Conservation (phyloP, 1,140 invertebrate species). For the Drosophila rhopaloa region DNA sequence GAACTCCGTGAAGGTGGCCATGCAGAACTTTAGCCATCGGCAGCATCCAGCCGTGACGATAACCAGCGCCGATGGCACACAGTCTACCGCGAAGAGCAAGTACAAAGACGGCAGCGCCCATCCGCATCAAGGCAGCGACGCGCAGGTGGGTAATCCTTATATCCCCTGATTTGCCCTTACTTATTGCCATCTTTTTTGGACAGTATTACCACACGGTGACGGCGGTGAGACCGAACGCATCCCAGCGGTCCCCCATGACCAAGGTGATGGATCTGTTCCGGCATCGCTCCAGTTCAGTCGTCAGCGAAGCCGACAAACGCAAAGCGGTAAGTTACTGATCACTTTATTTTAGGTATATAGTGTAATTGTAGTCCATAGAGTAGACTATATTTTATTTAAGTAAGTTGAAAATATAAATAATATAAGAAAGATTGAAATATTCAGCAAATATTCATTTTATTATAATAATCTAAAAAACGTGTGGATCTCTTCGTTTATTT, state of each 20-base stretch:
- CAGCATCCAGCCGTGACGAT: slow-evolving; percentile 84
- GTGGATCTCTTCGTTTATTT: too few relatives aligned
- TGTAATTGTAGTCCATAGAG: too few relatives aligned
- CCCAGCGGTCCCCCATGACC: slow-evolving; percentile 89
- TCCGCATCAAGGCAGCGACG: slow-evolving; percentile 86
- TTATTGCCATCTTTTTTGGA: background rate
- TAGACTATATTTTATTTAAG: too few relatives aligned
- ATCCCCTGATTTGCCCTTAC: background rate
- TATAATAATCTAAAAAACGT: too few relatives aligned
- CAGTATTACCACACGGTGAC: slow-evolving; percentile 89
- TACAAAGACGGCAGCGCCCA: slow-evolving; percentile 88
- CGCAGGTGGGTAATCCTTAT: slow-evolving; percentile 78
- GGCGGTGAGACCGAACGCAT: slow-evolving; percentile 85
- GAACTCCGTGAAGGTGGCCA: slow-evolving; percentile 91
- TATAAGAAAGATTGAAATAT: too few relatives aligned
- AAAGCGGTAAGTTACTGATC: slow-evolving; percentile 88
- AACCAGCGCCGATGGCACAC: slow-evolving; percentile 74
- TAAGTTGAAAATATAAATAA: too few relatives aligned
- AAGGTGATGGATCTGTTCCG: slow-evolving; percentile 96
- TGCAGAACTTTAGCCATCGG: slow-evolving; percentile 88
- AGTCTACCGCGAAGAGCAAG: slow-evolving; percentile 82
- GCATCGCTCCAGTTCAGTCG: slow-evolving; percentile 90
- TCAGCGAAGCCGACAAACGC: slow-evolving; percentile 89
- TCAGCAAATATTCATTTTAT: too few relatives aligned
- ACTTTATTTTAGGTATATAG: too few relatives aligned